Evolutionary conservation across 2,888 invertebrate species (phyloP), one percentile per base, ranked within the genome.

Genomic region (Scaptomyza reducta): DNA sequence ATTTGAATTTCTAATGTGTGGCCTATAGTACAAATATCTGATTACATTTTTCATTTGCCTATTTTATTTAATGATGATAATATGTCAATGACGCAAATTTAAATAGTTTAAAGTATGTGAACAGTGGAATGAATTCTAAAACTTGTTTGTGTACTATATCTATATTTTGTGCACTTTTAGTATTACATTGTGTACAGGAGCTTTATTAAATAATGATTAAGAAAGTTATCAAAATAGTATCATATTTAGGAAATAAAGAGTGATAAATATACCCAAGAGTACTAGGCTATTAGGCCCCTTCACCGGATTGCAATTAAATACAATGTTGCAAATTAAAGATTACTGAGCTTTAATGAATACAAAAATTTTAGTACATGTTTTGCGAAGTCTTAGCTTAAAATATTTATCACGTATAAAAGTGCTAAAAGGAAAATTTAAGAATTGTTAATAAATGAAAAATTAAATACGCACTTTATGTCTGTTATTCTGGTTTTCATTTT

Each of bases 401-500:
- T 47, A 69, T 77, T 72, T 80, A 70, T 80, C 81, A 72, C 80
- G 57, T 31, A 49, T 22, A 38, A 40, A 57, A 50, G 47, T 61
- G 71, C 63, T 63, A 31, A 14, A 42, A 44, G 11, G 27, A 25
- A 35, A 25, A 35, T 33, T 40, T 57, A n/a, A 61, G 31, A 49
- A 31, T 58, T 56, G 31, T 40, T 33, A 53, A 41, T 53, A 7
- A 29, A 57, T 56, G 40, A 47, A 18, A 42, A 33, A 44, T 16
- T 14, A 63, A 46, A 61, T 49, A 51, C 46, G 31, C 49, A 63
- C 55, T 56, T 18, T 14, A 53, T 68, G 33, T 41, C 46, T 47
- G 38, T 47, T 55, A 33, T 33, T 33, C 14, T 58, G 63, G 40
- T 47, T 41, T 44, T 46, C 44, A 35, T 41, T 46, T 57, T 50